Evolutionary conservation across 1,140 invertebrate species (phyloP), one percentile per base, ranked within the genome.

Genomic region (Paraescarpia echinospica): DNA sequence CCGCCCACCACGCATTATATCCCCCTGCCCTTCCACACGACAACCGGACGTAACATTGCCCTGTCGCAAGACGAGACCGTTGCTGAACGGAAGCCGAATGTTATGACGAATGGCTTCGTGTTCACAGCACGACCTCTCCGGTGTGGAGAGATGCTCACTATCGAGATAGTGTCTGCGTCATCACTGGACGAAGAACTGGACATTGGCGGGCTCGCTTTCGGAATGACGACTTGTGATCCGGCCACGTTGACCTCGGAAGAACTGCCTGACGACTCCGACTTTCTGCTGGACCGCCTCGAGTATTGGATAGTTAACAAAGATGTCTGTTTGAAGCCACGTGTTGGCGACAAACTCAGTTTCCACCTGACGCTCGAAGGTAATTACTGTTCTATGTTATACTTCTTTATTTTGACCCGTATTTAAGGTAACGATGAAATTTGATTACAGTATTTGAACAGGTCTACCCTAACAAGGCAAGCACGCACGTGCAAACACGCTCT

Each of bases 221-320:
- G 99, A 0, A 96, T 99, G 89, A 99, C 99, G 1, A 98, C 98
- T 0, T 99, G 98, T 96, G 98, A 99, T 95, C 99, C 99, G 0
- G 96, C 97, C 0, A 97, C 96, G 9, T 94, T 99, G 14, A 94
- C 93, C 88, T 96, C 97, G 77, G 96, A 96, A 27, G 98, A 98
- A 94, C 96, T 99, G 14, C 99, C 99, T 0, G 98, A 99, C 94
- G 98, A 99, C 96, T 98, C 98, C 0, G 98, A 99, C 94, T 97
- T 98, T 34, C 96, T 99, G 0, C 95, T 99, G 4, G 99, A 99
- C 95, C 96, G 99, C 31, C 98, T 98, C 0, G 99, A 99, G 94
- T 99, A 99, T 95, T 99, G 99, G 99, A 98, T 99, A 1, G 98
- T 99, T 0, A 98, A 98, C 94, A 98, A 99, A 94, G 98, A 99